Evolutionary conservation across 2,113 vertebrate genomes (phyloP).

Genomic region (Nycticorax nycticorax): DNA sequence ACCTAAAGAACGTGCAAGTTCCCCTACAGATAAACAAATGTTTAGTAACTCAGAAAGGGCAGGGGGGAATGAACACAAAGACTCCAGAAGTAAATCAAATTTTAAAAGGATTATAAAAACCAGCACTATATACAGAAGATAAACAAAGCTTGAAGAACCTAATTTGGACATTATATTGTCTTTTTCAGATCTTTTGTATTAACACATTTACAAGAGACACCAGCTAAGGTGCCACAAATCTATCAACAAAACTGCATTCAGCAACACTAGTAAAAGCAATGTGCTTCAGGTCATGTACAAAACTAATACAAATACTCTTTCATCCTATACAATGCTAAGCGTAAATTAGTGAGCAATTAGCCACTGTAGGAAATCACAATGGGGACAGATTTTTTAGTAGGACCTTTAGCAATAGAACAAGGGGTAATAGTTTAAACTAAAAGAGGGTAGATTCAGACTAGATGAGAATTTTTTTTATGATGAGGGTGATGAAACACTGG

Average conservation of each 20-base stretch:
- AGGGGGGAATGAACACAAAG: not conserved
- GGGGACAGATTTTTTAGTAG: not conserved
- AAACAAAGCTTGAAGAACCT: not conserved
- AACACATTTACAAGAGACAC: not conserved
- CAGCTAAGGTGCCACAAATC: not conserved
- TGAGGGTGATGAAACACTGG: not conserved
- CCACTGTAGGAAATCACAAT: not conserved
- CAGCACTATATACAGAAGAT: not conserved
- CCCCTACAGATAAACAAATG: not conserved
- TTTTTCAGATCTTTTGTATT: not conserved
- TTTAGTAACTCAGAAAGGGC: not conserved
- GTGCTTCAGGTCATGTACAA: not conserved
- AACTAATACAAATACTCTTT: not conserved
- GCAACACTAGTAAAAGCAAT: not conserved
- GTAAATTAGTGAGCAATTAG: not conserved
- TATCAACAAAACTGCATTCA: not conserved
- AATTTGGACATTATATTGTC: not conserved
- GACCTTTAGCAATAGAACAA: accelerated
- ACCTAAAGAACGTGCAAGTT: not conserved
- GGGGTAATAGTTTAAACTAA: not conserved
- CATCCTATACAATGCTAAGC: not conserved
- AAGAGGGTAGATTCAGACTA: not conserved
- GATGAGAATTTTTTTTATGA: not conserved
- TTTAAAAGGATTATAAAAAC: not conserved
- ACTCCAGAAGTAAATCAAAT: not conserved